These are phyloP conservation scores for Papio anubis DNA, from an alignment of 2,113 vertebrate species.

Conservation along the genomic window DNA sequence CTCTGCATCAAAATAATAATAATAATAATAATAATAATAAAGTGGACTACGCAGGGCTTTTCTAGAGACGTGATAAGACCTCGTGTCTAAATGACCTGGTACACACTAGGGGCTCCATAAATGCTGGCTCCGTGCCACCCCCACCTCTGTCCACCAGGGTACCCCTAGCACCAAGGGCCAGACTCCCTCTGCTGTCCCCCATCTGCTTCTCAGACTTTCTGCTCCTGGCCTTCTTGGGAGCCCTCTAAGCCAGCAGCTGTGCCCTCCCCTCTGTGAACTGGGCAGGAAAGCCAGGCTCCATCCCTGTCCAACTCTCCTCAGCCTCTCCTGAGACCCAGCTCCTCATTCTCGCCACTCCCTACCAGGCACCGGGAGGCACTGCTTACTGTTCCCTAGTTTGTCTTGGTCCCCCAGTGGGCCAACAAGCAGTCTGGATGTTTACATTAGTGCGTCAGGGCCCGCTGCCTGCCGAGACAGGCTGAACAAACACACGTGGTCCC, in stretches of 20 bases:
- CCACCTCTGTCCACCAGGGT: neutral
- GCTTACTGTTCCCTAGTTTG: neutral
- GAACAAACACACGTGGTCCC: conserved; percentile 46
- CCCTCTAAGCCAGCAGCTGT: neutral
- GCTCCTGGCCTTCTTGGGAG: neutral
- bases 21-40: neutral
- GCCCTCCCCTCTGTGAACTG: neutral
- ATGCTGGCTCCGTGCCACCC: neutral
- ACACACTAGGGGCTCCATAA: neutral
- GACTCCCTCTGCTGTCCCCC: neutral
- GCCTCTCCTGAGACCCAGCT: neutral
- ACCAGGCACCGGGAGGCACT: neutral
- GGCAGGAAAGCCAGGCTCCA: neutral
- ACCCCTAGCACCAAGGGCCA: neutral
- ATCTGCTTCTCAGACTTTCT: neutral
- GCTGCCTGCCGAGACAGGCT: conserved; percentile 53
- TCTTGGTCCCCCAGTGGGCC: neutral
- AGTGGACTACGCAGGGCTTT: too few relatives aligned
- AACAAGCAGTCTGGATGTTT: conserved; percentile 66
- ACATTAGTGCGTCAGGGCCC: conserved; percentile 33
- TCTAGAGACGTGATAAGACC: neutral
- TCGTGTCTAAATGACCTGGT: neutral
- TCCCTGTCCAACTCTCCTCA: accelerated
- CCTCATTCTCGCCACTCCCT: neutral
- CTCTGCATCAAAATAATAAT: neutral